Base-by-base conservation (phyloP, 2,797 vertebrate species). In the Gobionotothen gibberifrons region DNA sequence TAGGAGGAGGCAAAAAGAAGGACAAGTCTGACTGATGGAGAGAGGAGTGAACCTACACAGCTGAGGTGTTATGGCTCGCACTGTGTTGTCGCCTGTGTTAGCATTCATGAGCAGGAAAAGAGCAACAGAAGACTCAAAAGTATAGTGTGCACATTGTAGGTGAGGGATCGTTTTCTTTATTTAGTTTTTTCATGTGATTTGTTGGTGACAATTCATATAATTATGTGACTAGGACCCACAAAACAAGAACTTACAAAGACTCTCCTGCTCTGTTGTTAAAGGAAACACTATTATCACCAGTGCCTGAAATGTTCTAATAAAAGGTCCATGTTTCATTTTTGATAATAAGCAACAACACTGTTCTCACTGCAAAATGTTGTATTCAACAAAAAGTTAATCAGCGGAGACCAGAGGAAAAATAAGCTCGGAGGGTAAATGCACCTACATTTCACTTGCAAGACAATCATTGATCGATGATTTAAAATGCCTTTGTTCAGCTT, bases 1-100 rank as follows among this genome's bases (percentile, higher is more conserved):
- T 96, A 84, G 95, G 96, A 47, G 96, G 97, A 78, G 92, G 96
- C 90, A 99, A 98, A 93, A 99, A 99, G 90, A 99, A 99, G 87
- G 98, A 99, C 94, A 99, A 99, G 89, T 98, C 97, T 90, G 98
- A 99, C 92, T 99, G 95, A 98, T 1, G 52, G 29, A 52, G 72
- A 56, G 7, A 59, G 48, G 32, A 65, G 68, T 36, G 42, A 81
- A 64, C 8, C 2, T n/a, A 68, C 74, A 62, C 58, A 58, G 49
- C 43, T 53, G 63, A 75, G 56, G 56, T 64, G 32, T 66, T 52
- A 42, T 17, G 44, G 47, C 63, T 75, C 39, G 3, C 74, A 57
- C 55, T 72, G 59, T 70, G 68, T 74, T 79, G 60, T 60, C 76
- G 53, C 59, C 69, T 82, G 69, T 82, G 74, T 76, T 71, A 79